Base-by-base conservation (phyloP, 2,888 invertebrate species). In the Oligia latruncula region DNA sequence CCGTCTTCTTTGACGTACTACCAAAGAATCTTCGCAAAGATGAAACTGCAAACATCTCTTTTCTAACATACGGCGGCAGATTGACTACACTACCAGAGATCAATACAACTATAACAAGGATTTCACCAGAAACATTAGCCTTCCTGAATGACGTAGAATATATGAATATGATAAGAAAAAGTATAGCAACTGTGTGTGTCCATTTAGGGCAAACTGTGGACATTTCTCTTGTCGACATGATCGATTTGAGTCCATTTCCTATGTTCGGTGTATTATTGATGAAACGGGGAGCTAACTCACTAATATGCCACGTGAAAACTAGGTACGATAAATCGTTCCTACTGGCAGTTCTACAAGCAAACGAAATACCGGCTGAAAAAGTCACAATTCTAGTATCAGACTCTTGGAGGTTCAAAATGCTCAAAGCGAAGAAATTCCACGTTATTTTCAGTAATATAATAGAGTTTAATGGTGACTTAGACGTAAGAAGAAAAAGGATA, bases 191-290 rank as follows among this genome's bases (percentile, higher is more conserved):
- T 1, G 80, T 79, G 13, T 84, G 84, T 49, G 29, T 88, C 1
- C 67, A 88, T 58, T 60, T 88, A 68, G 87, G 80, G 11, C 88
- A 88, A 67, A 82, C 35, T 23, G 73, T 79, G 1, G 40, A 64
- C 17, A 11, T 88, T 5, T 80, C 81, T 20, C 2, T 55, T 1
- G 60, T 86, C 0, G 86, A 91, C 78, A 91, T 97, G 67, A 91
- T 97, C 55, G 97, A 97, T 90, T 92, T 96, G 52, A 95, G 95
- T 87, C 95, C 96, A 4, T 97, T 97, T 90, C 97, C 97, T 2
- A 85, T 97, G 58, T 94, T 97, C 75, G 97, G 97, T 2, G 89
- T 97, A 67, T 91, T 95, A 66, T 87, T 97, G 87, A 92, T 97
- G 64, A 95, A 95, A 87, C 92, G 93, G 62, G 94, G 95, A 65